Percentiles rank a stretch among this genome's conserved stretches.
Evolutionary conservation across 2,113 vertebrate species (phyloP).

Genomic region (Tachuris rubrigastra): DNA sequence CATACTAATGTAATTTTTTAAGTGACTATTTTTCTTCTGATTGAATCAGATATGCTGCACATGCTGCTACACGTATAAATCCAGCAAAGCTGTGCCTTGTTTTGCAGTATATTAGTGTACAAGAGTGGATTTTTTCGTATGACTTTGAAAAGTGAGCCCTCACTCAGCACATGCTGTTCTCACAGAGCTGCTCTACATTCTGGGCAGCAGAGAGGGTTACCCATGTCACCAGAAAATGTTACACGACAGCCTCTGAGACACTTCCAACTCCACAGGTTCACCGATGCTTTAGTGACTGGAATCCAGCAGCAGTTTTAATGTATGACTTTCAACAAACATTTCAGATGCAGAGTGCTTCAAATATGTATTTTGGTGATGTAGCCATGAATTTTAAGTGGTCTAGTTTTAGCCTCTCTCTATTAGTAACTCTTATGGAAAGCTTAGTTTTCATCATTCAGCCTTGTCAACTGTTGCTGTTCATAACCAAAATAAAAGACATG

Average conservation of each 20-base stretch:
- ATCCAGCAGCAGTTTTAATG: neutral
- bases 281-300: neutral
- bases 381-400: neutral
- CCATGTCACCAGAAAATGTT: neutral
- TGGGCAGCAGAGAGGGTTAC: neutral
- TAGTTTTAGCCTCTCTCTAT: neutral
- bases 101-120: neutral
- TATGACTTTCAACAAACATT: neutral
- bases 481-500: neutral
- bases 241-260: neutral
- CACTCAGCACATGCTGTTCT: neutral
- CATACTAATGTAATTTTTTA: constrained; percentile 4
- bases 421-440: neutral
- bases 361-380: neutral
- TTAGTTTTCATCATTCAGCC: neutral
- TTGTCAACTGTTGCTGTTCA: neutral
- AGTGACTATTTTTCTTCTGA: neutral
- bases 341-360: neutral
- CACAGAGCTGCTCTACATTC: neutral
- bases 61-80: neutral
- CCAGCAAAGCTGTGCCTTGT: neutral
- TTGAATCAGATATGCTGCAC: neutral
- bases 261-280: neutral
- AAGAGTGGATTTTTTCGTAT: neutral
- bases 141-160: neutral